Conservation (phyloP, 2,797 vertebrate genomes). For the Manis javanica region DNA sequence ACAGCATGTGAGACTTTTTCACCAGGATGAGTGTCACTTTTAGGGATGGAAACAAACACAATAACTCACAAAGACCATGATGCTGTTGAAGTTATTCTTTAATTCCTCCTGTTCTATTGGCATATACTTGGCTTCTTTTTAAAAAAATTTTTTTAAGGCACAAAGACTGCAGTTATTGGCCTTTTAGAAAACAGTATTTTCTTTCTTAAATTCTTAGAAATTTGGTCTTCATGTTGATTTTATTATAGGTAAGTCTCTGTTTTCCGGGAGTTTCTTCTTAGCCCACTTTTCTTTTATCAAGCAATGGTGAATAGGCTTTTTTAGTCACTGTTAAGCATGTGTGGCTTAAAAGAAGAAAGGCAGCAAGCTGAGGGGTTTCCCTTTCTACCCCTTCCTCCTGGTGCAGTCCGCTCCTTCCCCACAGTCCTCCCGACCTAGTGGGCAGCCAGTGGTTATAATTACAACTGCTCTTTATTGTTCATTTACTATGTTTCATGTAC, state of each 20-base stretch:
- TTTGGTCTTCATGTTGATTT: slow-evolving; percentile 37
- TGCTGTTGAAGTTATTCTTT: slow-evolving; percentile 34
- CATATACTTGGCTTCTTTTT: neutral
- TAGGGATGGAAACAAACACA: neutral
- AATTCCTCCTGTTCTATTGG: neutral
- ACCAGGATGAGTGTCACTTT: slow-evolving; percentile 13
- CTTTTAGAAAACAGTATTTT: neutral
- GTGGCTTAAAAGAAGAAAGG: neutral
- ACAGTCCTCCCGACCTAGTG: neutral
- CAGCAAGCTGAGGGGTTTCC: neutral
- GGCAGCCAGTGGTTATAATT: neutral
- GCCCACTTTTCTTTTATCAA: neutral
- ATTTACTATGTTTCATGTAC: neutral
- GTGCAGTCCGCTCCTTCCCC: neutral
- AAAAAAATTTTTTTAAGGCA: neutral
- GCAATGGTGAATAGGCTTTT: neutral
- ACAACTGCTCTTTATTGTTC: neutral
- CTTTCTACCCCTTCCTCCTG: neutral
- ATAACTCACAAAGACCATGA: neutral
- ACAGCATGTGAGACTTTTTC: slow-evolving; percentile 15
- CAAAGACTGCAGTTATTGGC: neutral
- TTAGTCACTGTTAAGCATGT: neutral
- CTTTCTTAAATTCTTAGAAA: neutral
- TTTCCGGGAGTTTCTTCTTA: neutral
- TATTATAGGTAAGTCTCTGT: neutral